phyloP scores from a whole-genome alignment of 1,140 invertebrate genomes.

The Plutomurus gul region DNA sequence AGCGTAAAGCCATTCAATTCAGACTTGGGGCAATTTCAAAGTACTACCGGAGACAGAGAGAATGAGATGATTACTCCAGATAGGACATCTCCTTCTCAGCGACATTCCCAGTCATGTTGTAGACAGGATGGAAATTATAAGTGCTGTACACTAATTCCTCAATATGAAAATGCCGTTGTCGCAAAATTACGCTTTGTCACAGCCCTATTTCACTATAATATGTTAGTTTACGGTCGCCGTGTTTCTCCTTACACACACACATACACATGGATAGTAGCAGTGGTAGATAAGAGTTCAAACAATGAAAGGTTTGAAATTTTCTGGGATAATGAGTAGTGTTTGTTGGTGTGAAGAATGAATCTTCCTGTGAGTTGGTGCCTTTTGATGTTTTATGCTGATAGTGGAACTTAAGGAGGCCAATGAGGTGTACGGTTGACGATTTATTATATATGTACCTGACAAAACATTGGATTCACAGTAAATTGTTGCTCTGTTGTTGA shows the following conservation, averaged over 20 bases:
- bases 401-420: background rate
- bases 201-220: background rate
- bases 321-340: slow-evolving; percentile 12
- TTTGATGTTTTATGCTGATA: background rate
- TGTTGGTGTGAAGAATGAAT: slow-evolving; percentile 8
- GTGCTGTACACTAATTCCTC: background rate
- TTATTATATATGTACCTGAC: background rate
- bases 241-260: too few relatives aligned
- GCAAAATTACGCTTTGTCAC: slow-evolving; percentile 14
- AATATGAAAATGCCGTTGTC: background rate
- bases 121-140: background rate
- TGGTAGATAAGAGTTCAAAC: slow-evolving; percentile 22
- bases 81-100: too few relatives aligned
- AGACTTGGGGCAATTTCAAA: background rate
- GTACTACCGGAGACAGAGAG: background rate
- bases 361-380: background rate
- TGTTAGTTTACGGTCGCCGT: background rate
- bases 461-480: background rate
- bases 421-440: background rate
- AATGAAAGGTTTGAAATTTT: slow-evolving; percentile 9
- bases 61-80: background rate
- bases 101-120: too few relatives aligned
- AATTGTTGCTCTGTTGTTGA: background rate
- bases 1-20: slow-evolving; percentile 14
- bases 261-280: too few relatives aligned